Base-by-base conservation (phyloP, 1,140 invertebrate species). In the Hylaeus volcanicus region DNA sequence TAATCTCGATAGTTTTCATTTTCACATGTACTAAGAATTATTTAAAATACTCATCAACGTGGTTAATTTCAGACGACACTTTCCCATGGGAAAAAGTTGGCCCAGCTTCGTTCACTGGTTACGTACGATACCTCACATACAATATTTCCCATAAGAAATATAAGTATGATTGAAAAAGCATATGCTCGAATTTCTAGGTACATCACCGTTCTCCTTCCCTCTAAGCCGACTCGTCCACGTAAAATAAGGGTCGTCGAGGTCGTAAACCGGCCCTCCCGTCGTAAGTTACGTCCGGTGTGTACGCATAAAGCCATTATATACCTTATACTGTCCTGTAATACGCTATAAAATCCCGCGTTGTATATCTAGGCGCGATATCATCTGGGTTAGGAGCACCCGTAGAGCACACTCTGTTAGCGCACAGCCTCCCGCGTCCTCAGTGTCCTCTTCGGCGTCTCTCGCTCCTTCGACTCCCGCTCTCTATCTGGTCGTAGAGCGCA, bases 311-410 rank as follows among this genome's bases (percentile, higher is more conserved):
- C 88, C 86, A 90, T 90, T 90, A 90, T 90, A 89, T 90, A 89
- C 86, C 87, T 88, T 89, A 88, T 89, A 89, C 88, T 85, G 88
- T 89, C 84, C 86, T 86, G 86, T 91, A 90, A 91, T 91, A 89
- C 86, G 86, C 90, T 88, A 90, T 91, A 91, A 91, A 91, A 86
- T 89, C 84, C 84, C 61, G 78, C 90, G 88, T 85, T 91, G 87
- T 91, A 90, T 90, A 90, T 90, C 90, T 91, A 90, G 87, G 74
- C 85, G 86, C 88, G 90, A 90, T 91, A 91, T 91, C 90, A 91
- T 91, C 90, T 91, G 87, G 90, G 89, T 89, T 91, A 91, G 87
- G 82, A 89, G 88, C 85, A 90, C 86, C 88, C 87, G 87, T 85
- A 86, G 86, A 85, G 80, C 85, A 83, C 81, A 70, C 80, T 85